Evolutionary conservation across 2,797 vertebrate genomes (phyloP).

Genomic region (Novumbra hubbsi): DNA sequence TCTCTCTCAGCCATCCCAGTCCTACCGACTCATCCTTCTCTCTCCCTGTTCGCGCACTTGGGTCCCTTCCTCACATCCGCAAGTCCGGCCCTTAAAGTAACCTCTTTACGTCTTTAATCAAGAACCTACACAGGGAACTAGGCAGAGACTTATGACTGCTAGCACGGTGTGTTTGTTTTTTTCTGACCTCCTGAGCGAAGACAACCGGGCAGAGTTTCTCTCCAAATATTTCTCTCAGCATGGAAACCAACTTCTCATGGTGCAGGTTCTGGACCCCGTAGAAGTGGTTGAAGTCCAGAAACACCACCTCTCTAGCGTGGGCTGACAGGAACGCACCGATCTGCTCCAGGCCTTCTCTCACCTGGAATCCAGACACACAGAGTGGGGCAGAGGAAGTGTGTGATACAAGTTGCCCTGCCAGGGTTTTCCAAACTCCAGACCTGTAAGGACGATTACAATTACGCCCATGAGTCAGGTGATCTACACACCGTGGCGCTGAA

Average conservation of each 20-base stretch:
- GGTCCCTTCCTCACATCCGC: too few relatives aligned
- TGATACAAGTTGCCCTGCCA: neutral
- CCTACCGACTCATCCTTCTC: too few relatives aligned
- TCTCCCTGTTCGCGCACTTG: too few relatives aligned
- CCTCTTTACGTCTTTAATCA: too few relatives aligned
- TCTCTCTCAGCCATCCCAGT: too few relatives aligned
- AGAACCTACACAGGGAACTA: too few relatives aligned
- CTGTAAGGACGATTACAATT: neutral
- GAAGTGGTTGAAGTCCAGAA: conserved; percentile 99
- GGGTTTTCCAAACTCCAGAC: neutral
- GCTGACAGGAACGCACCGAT: conserved; percentile 88
- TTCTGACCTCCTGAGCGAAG: conserved; percentile 88
- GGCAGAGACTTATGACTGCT: too few relatives aligned
- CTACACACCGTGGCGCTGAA: conserved; percentile 88
- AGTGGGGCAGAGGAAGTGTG: neutral
- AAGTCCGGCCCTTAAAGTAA: too few relatives aligned
- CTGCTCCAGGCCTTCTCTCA: conserved; percentile 93
- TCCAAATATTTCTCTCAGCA: conserved; percentile 91
- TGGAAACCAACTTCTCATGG: conserved; percentile 95
- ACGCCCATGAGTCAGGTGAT: neutral
- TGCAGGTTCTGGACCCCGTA: conserved; percentile 97
- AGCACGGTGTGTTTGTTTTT: neutral
- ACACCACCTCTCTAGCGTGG: conserved; percentile 89
- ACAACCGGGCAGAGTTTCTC: conserved; percentile 94
- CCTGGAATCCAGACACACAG: conserved; percentile 56